Evolutionary conservation across 1,140 invertebrate genomes (phyloP).

Genomic region (Holcopasites calliopsidis): DNA sequence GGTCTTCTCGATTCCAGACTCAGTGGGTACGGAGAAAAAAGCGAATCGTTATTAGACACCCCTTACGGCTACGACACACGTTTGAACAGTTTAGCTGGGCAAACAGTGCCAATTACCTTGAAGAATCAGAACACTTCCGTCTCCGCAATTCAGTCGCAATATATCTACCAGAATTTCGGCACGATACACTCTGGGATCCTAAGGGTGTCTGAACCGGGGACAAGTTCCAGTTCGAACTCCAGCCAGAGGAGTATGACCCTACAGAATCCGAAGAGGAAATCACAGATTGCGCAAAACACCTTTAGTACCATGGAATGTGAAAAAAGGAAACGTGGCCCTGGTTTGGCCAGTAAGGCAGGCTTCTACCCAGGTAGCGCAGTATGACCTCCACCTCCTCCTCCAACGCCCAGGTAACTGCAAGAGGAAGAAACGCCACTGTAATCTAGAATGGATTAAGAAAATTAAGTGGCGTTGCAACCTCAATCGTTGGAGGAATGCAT

Average conservation of each 20-base stretch:
- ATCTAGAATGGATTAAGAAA: not conserved
- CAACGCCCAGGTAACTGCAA: conserved; percentile 74
- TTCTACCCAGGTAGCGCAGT: conserved; percentile 77
- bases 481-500: conserved; percentile 23
- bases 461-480: not conserved
- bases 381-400: conserved; percentile 77
- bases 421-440: conserved; percentile 73
- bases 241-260: conserved; percentile 77
- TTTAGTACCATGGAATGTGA: conserved; percentile 79
- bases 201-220: conserved; percentile 75
- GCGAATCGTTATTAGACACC: conserved; percentile 73
- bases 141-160: conserved; percentile 73
- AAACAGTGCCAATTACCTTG: conserved; percentile 78
- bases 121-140: conserved; percentile 76
- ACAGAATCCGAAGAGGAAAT: conserved; percentile 76
- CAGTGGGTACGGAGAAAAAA: conserved; percentile 60
- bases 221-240: conserved; percentile 76
- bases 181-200: conserved; percentile 78
- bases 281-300: conserved; percentile 77
- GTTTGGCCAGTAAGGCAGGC: conserved; percentile 66
- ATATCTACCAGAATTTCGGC: conserved; percentile 77
- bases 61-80: conserved; percentile 72
- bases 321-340: conserved; percentile 69
- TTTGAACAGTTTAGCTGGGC: conserved; percentile 74
- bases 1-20: conserved; percentile 60